phyloP scores from a whole-genome alignment of 2,888 invertebrate genomes.

The Drosophila colorata region DNA sequence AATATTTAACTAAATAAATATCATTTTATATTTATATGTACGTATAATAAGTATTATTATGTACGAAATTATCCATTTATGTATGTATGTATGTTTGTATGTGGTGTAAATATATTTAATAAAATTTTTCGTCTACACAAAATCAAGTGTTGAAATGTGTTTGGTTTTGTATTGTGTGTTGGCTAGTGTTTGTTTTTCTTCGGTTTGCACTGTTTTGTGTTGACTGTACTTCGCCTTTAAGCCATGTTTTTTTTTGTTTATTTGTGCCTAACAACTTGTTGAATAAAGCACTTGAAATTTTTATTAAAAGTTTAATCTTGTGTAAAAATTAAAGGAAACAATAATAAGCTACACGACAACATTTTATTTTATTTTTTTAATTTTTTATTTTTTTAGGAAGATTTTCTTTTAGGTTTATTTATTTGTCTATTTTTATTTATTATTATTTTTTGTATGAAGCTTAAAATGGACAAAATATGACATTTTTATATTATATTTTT shows the following conservation, averaged over 20 bases:
- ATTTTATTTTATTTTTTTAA: slow-evolving; percentile 23
- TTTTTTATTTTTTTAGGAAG: slow-evolving; percentile 63
- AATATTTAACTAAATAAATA: slow-evolving; percentile 73
- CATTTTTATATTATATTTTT: slow-evolving; percentile 27
- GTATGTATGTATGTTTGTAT: neutral
- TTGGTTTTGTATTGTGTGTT: slow-evolving; percentile 46
- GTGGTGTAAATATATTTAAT: slow-evolving; percentile 9
- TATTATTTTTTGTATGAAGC: slow-evolving; percentile 59
- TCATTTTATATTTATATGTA: slow-evolving; percentile 31
- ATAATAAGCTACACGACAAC: slow-evolving; percentile 31
- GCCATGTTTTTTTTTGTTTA: slow-evolving; percentile 29
- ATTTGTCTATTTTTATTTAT: slow-evolving; percentile 47
- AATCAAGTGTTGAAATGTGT: slow-evolving; percentile 39
- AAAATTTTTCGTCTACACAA: slow-evolving; percentile 35
- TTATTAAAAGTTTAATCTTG: slow-evolving; percentile 5
- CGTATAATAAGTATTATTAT: slow-evolving; percentile 21
- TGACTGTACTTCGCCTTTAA: slow-evolving; percentile 51
- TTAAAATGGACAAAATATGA: slow-evolving; percentile 75
- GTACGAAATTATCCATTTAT: neutral
- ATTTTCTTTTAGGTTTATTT: slow-evolving; percentile 48
- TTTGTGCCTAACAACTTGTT: slow-evolving; percentile 44
- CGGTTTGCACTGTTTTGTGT: slow-evolving; percentile 43
- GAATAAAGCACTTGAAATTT: slow-evolving; percentile 42
- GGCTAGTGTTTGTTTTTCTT: slow-evolving; percentile 63
- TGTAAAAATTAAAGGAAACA: slow-evolving; percentile 11